Conservation (phyloP, 2,113 vertebrate species). For the Tragelaphus buxtoni region DNA sequence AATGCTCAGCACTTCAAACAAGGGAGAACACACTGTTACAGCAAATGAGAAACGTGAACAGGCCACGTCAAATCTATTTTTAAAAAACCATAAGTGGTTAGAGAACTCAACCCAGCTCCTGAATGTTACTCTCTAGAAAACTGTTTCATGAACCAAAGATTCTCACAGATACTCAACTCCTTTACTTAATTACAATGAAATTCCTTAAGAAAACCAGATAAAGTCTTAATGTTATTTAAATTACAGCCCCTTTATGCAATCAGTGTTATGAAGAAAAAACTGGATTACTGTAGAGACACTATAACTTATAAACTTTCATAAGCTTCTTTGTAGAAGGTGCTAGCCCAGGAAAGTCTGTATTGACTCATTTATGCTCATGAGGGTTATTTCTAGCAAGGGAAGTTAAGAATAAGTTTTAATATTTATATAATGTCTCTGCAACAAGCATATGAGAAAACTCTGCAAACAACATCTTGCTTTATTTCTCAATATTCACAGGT, state of each 20-base stretch:
- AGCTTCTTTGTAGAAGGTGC: background rate
- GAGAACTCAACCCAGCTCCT: background rate
- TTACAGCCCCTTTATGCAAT: background rate
- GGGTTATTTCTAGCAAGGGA: slow-evolving; percentile 51
- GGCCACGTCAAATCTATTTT: background rate
- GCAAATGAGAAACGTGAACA: background rate
- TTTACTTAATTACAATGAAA: background rate
- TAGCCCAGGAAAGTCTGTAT: slow-evolving; percentile 34
- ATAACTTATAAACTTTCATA: background rate
- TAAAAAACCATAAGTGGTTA: background rate
- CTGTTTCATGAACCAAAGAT: background rate
- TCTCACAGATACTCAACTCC: background rate
- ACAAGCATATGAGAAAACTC: slow-evolving; percentile 54
- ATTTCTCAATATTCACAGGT: slow-evolving; percentile 56
- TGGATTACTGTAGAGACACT: background rate
- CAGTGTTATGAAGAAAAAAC: background rate
- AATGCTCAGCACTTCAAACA: background rate
- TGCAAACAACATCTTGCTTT: slow-evolving; percentile 55
- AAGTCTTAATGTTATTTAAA: background rate
- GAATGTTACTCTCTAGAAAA: background rate
- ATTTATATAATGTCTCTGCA: slow-evolving; percentile 58
- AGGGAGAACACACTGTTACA: background rate
- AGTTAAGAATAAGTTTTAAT: slow-evolving; percentile 46
- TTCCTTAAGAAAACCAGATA: background rate
- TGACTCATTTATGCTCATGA: slow-evolving; percentile 16